Conservation (phyloP, 2,113 vertebrate genomes). For the Lanius ludovicianus region DNA sequence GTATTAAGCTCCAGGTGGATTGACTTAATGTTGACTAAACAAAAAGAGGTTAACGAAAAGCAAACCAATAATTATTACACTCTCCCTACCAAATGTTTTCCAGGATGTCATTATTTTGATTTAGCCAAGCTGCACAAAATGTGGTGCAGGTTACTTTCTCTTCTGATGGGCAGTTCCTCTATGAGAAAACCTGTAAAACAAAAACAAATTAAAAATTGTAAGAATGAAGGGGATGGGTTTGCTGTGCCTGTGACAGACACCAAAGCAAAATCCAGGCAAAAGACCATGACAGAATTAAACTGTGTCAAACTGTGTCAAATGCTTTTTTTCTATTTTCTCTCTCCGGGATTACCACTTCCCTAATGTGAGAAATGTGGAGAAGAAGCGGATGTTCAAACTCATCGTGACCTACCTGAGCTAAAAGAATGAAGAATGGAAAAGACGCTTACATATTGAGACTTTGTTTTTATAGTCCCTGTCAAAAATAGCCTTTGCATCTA, state of each 20-base stretch:
- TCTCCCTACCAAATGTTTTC: slow-evolving; percentile 67
- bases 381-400: not conserved
- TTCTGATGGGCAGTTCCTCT: not conserved
- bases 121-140: slow-evolving; percentile 23
- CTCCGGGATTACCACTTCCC: not conserved
- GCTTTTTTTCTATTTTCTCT: too few species aligned
- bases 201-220: not conserved
- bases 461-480: not conserved
- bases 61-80: slow-evolving; percentile 75
- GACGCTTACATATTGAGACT: not conserved
- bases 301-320: not conserved
- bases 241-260: not conserved
- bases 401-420: not conserved
- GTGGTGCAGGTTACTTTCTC: not conserved
- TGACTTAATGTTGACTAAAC: slow-evolving; percentile 83
- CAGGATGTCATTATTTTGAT: slow-evolving; percentile 63
- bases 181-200: not conserved
- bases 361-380: not conserved
- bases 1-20: slow-evolving; percentile 84
- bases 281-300: not conserved
- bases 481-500: not conserved
- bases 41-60: slow-evolving; percentile 78
- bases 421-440: not conserved
- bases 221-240: not conserved
- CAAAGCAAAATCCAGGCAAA: slow-evolving; percentile 16